Evolutionary conservation across 1,140 invertebrate genomes (phyloP), one percentile per base, ranked within the genome.

Genomic region (Zaprionus ghesquierei): DNA sequence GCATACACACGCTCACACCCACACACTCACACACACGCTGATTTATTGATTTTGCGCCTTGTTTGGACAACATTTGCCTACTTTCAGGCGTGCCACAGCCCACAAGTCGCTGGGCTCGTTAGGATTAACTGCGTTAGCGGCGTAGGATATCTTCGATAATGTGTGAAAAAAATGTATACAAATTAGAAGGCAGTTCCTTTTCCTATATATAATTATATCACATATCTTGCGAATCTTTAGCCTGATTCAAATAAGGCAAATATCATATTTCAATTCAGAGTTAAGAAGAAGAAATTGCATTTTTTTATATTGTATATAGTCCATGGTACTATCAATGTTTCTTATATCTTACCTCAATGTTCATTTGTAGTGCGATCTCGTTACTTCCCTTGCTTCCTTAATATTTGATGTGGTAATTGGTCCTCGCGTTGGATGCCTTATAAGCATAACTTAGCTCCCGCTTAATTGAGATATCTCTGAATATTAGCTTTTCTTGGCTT

Each of bases 21-120:
- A 54, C 50, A 29, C 68, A 63, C 62, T 27, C 70, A 62, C 61
- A 35, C 58, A 66, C 29, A 54, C 27, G 35, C 29, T 35, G 38
- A 46, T 44, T 60, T 89, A 86, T 86, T 86, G 79, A 86, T 86
- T 86, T 86, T 86, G 27, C 31, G 49, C 20, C 22, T 41, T 58
- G 56, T 59, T 64, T 29, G 44, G 35, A 49, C n/a, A 15, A 23
- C 35, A 25, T 62, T 60, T 51, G 80, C 72, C 46, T 66, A 61
- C 66, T 85, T 65, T 70, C 62, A 69, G 81, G 65, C 61, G 56
- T 61, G 53, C 29, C 71, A 62, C n/a, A n/a, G n/a, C 62, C 68
- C 66, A 56, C 56, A 72, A 81, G 69, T 66, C 76, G 41, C 23
- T 25, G 31, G 50, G 58, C 64, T 77, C 69, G 70, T 78, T 81